Evolutionary conservation across 2,888 invertebrate species (phyloP).

Genomic region (Apotomis turbidana): DNA sequence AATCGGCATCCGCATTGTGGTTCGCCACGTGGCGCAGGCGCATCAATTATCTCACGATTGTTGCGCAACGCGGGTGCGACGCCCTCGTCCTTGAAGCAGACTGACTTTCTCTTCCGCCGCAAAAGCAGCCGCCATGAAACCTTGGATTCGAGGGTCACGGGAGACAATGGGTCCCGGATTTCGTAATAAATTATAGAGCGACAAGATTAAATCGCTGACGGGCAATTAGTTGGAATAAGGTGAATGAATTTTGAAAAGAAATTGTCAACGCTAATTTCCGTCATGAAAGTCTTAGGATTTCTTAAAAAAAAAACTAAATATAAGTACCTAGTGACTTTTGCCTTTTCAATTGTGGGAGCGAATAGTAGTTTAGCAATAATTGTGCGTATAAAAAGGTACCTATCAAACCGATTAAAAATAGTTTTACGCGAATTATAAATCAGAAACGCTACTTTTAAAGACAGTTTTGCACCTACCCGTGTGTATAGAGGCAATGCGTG

Average conservation of each 20-base stretch:
- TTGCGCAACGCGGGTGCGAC: slow-evolving; percentile 71
- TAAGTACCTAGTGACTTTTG: no score
- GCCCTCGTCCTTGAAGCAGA: slow-evolving; percentile 78
- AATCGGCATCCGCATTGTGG: slow-evolving; percentile 63
- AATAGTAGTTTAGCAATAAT: background rate
- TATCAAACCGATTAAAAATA: background rate
- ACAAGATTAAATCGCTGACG: slow-evolving; percentile 8
- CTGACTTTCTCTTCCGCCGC: slow-evolving; percentile 72
- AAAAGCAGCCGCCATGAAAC: slow-evolving; percentile 33
- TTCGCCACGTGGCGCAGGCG: slow-evolving; percentile 32
- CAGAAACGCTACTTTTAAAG: background rate
- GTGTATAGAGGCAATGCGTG: slow-evolving; percentile 9
- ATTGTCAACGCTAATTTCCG: background rate
- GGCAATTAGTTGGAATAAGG: slow-evolving; percentile 11
- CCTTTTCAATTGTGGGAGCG: background rate
- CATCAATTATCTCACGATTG: slow-evolving; percentile 65
- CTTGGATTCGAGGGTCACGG: slow-evolving; percentile 24
- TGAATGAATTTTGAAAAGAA: background rate
- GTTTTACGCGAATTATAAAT: background rate
- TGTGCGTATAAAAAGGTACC: background rate
- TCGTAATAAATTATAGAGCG: slow-evolving; percentile 8
- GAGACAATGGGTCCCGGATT: slow-evolving; percentile 20
- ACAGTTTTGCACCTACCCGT: background rate
- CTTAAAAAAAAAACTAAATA: no score
- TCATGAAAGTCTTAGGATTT: no score